These are phyloP conservation scores for Pitangus sulphuratus DNA, from an alignment of 2,797 vertebrate genomes.

Conservation along the genomic window DNA sequence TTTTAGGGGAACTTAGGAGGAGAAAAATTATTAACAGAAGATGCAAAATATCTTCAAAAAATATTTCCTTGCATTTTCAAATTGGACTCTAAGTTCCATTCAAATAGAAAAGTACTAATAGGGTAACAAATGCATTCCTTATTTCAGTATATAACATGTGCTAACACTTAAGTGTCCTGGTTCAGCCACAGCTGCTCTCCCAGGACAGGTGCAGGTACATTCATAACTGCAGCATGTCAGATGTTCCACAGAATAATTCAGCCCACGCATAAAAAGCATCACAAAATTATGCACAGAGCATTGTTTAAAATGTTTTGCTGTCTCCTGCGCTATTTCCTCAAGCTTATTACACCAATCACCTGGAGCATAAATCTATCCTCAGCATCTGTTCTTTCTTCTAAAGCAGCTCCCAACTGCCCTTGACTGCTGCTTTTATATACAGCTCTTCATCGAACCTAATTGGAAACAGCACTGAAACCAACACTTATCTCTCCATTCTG, in stretches of 20 bases:
- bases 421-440: background rate
- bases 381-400: slow-evolving; percentile 25
- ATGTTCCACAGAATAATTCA: background rate
- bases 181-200: background rate
- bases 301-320: background rate
- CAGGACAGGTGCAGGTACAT: background rate
- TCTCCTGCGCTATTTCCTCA: background rate
- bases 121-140: background rate
- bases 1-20: background rate
- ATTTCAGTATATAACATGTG: background rate
- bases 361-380: slow-evolving; percentile 45
- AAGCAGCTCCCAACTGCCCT: background rate
- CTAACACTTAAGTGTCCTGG: background rate
- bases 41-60: background rate
- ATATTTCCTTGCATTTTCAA: background rate
- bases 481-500: background rate
- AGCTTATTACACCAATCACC: slow-evolving; percentile 37
- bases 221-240: background rate
- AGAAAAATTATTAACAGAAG: background rate
- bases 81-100: background rate
- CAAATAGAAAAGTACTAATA: background rate
- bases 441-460: slow-evolving; percentile 14
- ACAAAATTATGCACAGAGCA: background rate
- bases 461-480: slow-evolving; percentile 19
- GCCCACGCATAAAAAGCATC: background rate